These are phyloP conservation scores for Myrmophylax atrothorax DNA, from an alignment of 2,113 vertebrate species.

Conservation along the genomic window DNA sequence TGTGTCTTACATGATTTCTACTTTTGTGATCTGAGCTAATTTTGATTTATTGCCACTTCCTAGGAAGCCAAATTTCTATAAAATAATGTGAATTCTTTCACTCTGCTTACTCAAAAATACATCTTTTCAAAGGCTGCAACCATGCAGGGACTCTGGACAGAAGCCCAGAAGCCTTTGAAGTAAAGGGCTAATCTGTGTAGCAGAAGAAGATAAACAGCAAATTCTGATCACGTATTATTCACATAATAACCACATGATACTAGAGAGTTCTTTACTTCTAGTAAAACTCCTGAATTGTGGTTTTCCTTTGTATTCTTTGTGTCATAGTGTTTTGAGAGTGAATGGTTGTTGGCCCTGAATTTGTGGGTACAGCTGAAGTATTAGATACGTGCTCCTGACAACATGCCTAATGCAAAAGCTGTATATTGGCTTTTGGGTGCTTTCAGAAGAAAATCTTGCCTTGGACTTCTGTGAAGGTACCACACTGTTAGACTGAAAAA, in stretches of 20 bases:
- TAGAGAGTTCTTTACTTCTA: neutral
- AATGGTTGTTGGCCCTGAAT: neutral
- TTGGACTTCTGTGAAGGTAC: neutral
- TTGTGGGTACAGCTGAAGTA: neutral
- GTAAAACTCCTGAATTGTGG: neutral
- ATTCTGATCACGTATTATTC: neutral
- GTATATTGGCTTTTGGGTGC: neutral
- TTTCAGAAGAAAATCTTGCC: neutral
- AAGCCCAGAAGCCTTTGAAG: neutral
- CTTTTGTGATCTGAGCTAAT: neutral
- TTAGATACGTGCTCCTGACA: neutral
- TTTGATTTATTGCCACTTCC: neutral
- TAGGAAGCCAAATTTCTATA: neutral
- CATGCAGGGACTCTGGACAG: neutral
- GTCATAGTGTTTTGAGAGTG: neutral
- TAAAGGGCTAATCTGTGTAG: neutral
- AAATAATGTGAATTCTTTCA: neutral
- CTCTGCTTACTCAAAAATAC: neutral
- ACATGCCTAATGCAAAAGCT: rapidly evolving
- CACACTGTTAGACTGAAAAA: neutral
- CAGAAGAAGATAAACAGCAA: neutral
- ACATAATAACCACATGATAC: neutral
- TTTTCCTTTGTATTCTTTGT: neutral
- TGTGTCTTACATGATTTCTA: neutral
- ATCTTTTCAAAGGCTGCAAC: neutral